These are phyloP conservation scores for Drosophila fungiperda DNA, from an alignment of 2,888 invertebrate genomes.

Conservation along the genomic window DNA sequence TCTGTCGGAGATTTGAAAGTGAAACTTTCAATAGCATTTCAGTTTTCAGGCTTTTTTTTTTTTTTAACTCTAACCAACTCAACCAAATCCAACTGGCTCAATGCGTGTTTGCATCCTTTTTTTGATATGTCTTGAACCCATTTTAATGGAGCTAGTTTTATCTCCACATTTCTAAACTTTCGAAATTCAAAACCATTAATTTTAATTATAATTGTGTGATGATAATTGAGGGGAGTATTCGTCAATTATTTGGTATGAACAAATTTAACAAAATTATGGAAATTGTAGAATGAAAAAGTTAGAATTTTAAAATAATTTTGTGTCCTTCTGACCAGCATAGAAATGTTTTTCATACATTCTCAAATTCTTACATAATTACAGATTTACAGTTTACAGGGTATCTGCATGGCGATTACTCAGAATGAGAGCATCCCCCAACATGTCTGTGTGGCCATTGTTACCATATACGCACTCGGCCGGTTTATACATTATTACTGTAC, in stretches of 20 bases:
- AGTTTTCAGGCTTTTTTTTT: not conserved
- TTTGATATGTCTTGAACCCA: not conserved
- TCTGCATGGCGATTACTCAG: not conserved
- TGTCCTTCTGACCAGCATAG: not conserved
- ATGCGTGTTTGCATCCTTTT: conserved; percentile 2
- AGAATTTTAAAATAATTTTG: not conserved
- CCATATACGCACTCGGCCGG: conserved; percentile 24
- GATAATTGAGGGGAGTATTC: not conserved
- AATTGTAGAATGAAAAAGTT: not conserved
- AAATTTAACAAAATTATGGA: not conserved
- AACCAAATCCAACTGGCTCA: not conserved
- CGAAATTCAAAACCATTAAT: not conserved
- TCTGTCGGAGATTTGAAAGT: conserved; percentile 16
- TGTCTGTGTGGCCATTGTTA: conserved; percentile 18
- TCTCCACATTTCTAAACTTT: not conserved
- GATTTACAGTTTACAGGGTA: conserved; percentile 13
- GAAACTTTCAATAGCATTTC: conserved; percentile 17
- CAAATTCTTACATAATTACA: not conserved
- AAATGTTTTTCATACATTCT: not conserved
- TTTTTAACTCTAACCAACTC: conserved; percentile 15
- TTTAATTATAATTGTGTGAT: not conserved
- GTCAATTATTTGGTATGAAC: not conserved
- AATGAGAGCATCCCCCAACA: not conserved
- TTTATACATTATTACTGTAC: conserved; percentile 30
- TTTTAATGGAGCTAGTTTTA: not conserved